These are phyloP conservation scores for Drosophila yakuba DNA, from an alignment of 1,140 invertebrate species.

Conservation along the genomic window DNA sequence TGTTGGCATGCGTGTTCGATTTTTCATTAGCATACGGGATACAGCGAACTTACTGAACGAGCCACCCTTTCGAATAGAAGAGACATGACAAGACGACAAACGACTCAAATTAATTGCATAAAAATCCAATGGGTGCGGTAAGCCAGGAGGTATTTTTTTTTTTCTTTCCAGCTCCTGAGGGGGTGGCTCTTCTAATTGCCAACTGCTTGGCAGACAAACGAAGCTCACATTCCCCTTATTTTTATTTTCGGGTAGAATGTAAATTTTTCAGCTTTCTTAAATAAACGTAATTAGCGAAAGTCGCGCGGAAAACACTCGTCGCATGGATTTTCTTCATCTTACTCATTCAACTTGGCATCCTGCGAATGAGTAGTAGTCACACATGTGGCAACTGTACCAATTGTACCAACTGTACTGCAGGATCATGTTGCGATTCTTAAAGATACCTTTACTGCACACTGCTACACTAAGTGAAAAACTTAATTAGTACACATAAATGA, in stretches of 20 bases:
- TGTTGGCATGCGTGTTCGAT: conserved; percentile 71
- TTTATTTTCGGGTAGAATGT: background rate
- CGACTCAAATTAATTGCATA: conserved; percentile 82
- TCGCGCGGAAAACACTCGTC: background rate
- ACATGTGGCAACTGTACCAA: conserved; percentile 11
- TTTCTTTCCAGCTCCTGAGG: background rate
- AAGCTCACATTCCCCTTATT: background rate
- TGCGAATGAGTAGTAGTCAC: background rate
- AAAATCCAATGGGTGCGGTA: conserved; percentile 61
- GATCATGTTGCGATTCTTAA: background rate
- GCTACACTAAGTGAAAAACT: conserved; percentile 1
- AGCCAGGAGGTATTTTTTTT: background rate
- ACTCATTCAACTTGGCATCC: background rate
- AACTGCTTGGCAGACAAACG: conserved; percentile 62
- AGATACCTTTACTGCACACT: background rate
- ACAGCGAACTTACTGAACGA: background rate
- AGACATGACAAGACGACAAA: conserved; percentile 74
- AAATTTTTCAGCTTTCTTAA: conserved; percentile 74
- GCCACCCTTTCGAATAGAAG: conserved; percentile 28
- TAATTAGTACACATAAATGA: conserved; percentile 22
- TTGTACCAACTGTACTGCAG: conserved; percentile 3
- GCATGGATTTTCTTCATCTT: background rate
- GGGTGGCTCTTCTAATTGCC: conserved; percentile 66
- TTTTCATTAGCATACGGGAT: conserved; percentile 78
- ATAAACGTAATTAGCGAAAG: conserved; percentile 77